A percentile compares a stretch with the other conserved stretches of the same genome.
phyloP scores from a whole-genome alignment of 1,140 invertebrate species.

The Ptiloglossa arizonensis region DNA sequence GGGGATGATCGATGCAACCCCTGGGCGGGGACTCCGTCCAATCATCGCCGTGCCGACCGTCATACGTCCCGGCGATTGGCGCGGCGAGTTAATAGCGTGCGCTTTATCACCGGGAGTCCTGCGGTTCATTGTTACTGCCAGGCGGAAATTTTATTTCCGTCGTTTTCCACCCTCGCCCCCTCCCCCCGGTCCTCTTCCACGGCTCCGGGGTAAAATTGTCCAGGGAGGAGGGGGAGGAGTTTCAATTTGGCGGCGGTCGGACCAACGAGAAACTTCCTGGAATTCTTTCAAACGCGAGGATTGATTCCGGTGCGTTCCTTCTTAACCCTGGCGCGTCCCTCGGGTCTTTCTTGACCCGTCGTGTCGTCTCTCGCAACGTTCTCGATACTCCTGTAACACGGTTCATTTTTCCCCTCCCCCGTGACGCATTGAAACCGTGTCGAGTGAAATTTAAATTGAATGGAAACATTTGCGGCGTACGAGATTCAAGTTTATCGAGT shows the following conservation, averaged over 20 bases:
- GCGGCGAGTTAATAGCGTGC: constrained; percentile 66
- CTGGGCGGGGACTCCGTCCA: constrained; percentile 74
- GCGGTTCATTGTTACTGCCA: constrained; percentile 75
- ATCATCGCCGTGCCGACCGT: constrained; percentile 64
- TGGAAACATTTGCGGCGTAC: no score
- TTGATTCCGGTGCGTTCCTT: no score
- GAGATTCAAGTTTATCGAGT: no score
- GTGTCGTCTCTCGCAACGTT: no score
- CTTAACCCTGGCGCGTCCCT: no score
- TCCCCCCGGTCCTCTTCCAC: not conserved
- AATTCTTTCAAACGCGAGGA: not conserved
- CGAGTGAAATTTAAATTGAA: no score
- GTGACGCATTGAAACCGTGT: no score
- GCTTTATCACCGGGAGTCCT: constrained; percentile 61
- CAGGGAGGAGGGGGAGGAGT: not conserved
- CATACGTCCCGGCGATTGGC: constrained; percentile 65
- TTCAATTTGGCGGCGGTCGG: constrained; percentile 1
- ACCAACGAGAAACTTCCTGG: not conserved
- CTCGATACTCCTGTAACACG: no score
- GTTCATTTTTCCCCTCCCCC: no score
- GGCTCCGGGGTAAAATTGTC: not conserved
- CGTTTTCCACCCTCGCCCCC: constrained; percentile 20
- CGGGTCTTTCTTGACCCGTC: no score
- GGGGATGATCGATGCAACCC: constrained; percentile 78
- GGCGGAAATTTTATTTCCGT: constrained; percentile 71